A percentile compares a stretch with the other conserved stretches of the same genome.
These are phyloP conservation scores for Oncorhynchus clarkii DNA, from an alignment of 2,113 vertebrate genomes.

Conservation along the genomic window DNA sequence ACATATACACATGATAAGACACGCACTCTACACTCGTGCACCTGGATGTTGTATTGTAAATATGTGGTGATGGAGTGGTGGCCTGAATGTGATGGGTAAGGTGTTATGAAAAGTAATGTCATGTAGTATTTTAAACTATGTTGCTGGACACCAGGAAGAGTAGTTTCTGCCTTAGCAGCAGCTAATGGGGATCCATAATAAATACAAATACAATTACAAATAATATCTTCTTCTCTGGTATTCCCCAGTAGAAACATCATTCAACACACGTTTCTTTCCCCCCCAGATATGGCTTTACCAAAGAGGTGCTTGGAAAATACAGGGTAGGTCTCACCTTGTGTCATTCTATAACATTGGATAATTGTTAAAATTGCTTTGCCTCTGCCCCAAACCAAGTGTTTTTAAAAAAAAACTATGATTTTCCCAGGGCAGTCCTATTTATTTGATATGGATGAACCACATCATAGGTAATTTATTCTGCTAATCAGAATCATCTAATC, in stretches of 20 bases:
- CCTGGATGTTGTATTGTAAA: too few species aligned
- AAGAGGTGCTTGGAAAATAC: constrained; percentile 90
- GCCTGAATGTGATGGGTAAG: too few species aligned
- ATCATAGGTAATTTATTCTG: neutral
- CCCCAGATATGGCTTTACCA: constrained; percentile 87
- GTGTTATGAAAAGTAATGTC: too few species aligned
- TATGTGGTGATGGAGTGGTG: too few species aligned
- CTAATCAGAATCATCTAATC: neutral
- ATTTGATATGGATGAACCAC: neutral
- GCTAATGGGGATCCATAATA: too few species aligned
- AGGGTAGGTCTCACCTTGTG: constrained; percentile 74
- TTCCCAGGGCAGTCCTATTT: neutral
- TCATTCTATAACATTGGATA: neutral
- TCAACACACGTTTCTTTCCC: constrained; percentile 36
- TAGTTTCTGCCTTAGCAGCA: too few species aligned
- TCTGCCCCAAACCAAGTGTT: neutral
- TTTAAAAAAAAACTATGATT: neutral
- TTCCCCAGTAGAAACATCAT: neutral
- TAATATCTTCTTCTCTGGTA: neutral
- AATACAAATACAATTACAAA: neutral
- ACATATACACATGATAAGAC: too few species aligned
- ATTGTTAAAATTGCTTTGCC: neutral
- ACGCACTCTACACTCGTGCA: too few species aligned
- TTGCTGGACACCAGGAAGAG: too few species aligned
- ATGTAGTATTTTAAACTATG: too few species aligned